These are phyloP conservation scores for Neomicropteryx cornuta DNA, from an alignment of 1,140 invertebrate species.

Conservation along the genomic window DNA sequence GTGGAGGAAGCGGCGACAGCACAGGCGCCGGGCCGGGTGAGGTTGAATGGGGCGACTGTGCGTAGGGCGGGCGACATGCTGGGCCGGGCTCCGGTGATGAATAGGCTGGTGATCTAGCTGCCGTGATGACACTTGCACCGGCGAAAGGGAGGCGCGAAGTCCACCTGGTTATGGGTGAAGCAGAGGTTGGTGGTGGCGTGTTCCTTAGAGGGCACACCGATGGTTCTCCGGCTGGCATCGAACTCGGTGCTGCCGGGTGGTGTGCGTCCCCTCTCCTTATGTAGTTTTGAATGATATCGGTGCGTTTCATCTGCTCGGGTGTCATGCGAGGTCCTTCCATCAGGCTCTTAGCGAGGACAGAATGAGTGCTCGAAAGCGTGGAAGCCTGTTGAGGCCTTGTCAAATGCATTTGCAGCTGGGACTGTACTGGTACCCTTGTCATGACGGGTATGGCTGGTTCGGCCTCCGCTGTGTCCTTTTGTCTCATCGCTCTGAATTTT, in stretches of 20 bases:
- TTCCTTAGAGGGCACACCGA: constrained; percentile 29
- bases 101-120: constrained; percentile 8
- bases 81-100: constrained; percentile 1
- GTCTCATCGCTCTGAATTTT: constrained; percentile 75
- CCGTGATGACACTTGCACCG: no score
- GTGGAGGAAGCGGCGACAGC: constrained; percentile 21
- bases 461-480: constrained; percentile 67
- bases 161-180: constrained; percentile 20
- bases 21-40: constrained; percentile 26
- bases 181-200: constrained; percentile 24
- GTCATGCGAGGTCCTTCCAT: constrained; percentile 84
- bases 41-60: constrained; percentile 38
- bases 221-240: constrained; percentile 17
- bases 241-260: constrained; percentile 16
- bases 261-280: constrained; percentile 63
- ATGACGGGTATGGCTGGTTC: constrained; percentile 43
- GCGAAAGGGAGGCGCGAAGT: no score
- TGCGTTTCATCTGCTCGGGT: constrained; percentile 77
- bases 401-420: constrained; percentile 40
- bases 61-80: no score
- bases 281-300: constrained; percentile 81
- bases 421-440: constrained; percentile 22
- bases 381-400: constrained; percentile 29
- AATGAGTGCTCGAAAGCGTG: constrained; percentile 71
- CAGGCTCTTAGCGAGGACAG: constrained; percentile 72